These are phyloP conservation scores for Trissolcus basalis DNA, from an alignment of 1,140 invertebrate genomes.

Conservation along the genomic window DNA sequence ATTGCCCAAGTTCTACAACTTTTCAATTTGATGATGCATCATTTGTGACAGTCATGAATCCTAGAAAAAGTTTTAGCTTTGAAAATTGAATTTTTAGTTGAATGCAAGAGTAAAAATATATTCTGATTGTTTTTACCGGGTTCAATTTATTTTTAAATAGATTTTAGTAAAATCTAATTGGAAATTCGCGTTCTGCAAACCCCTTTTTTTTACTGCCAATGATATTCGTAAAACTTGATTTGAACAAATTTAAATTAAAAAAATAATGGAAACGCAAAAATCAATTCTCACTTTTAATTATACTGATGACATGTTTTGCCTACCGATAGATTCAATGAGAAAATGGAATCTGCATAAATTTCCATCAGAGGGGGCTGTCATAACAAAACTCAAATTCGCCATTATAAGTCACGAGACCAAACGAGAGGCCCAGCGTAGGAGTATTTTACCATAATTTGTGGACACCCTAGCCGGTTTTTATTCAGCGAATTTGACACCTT, in stretches of 20 bases:
- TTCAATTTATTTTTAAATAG: too few species aligned
- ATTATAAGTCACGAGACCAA: conserved; percentile 14
- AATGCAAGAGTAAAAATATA: too few species aligned
- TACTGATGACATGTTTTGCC: background rate
- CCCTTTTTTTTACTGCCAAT: too few species aligned
- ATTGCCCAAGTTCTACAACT: too few species aligned
- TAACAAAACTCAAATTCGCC: conserved; percentile 3
- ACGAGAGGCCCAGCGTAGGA: background rate
- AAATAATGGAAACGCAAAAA: background rate
- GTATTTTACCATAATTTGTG: conserved; percentile 40
- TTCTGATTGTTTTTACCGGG: too few species aligned
- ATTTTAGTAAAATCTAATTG: too few species aligned
- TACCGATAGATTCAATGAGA: background rate
- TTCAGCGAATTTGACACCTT: conserved; percentile 50
- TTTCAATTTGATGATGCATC: too few species aligned
- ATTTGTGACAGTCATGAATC: too few species aligned
- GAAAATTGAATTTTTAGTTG: too few species aligned
- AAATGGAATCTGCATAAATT: conserved; percentile 10
- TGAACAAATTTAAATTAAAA: background rate
- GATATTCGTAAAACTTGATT: too few species aligned
- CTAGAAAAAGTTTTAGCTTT: too few species aligned
- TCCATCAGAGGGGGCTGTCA: conserved; percentile 7
- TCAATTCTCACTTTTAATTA: background rate
- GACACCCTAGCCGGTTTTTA: conserved; percentile 14
- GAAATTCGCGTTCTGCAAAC: too few species aligned